Evolutionary conservation across 92 coral and sea anemone species (phyloP), one percentile per base, ranked within the genome.

Genomic region (Plumapathes pennacea): DNA sequence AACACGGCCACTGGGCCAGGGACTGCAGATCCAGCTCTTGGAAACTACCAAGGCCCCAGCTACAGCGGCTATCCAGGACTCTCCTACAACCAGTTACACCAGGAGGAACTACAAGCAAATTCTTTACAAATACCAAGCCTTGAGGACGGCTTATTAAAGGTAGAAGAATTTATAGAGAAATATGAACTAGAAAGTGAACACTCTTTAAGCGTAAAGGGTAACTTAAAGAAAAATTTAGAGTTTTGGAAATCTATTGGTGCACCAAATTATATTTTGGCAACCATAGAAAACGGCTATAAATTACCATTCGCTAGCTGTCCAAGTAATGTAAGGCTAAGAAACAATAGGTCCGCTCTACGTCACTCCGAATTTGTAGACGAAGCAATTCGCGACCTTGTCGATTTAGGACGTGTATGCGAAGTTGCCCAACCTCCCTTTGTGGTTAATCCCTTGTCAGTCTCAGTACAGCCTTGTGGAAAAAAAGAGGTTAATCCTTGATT

Each of bases 401-500:
- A 5, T 17, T 52, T 65, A 2, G 57, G 51, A 13, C 45, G 79
- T 11, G 58, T 79, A 15, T 17, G 70, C 10, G 67, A 40, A 44
- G 52, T 62, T 25, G 2, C 11, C 4, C 11, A 37, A 8, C 31
- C 56, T 2, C 84, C 88, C 10, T 11, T 26, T 1, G 69, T 81
- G 13, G 50, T 81, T 3, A 80, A 79, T 43, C 95, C 84, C 14
- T 50, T 74, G n/a, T 54, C 67, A n/a, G 94, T 75, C 0, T 62
- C 88, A 0, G 46, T 85, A 2, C 88, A 85, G 48, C 60, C 69
- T 3, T 37, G 51, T 18, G 88, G 89, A 3, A 81, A 85, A n/a
- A 56, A 85, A 74, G 64, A 69, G 88, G 33, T 45, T 69, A 21
- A 85, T 85, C 32, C 64, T 85, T 11, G 89, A 85, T 42, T 32